Evolutionary conservation across 2,888 invertebrate genomes (phyloP), one percentile per base, ranked within the genome.

Genomic region (Meiosimyza platycephala): DNA sequence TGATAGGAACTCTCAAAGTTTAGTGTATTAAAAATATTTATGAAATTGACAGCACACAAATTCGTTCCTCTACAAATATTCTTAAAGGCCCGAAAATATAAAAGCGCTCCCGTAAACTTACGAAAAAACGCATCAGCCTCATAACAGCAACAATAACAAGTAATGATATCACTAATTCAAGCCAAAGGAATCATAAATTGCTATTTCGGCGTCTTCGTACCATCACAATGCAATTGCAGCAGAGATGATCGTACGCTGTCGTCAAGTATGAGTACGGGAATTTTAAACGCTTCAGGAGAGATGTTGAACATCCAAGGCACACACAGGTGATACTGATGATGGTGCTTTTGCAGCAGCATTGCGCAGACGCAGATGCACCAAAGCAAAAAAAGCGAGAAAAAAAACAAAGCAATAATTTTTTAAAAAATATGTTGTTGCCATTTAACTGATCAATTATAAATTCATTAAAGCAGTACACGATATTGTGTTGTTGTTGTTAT

Each of bases 101-200:
- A 67, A 1, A 54, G 22, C 33, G 52, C 65, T 22, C 15, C 40
- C n/a, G 62, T 62, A 5, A 5, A 4, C 62, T 28, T 12, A 33
- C 13, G 13, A 66, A 16, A 55, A 33, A 9, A 40, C 40, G 40
- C 50, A 52, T 51, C n/a, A 54, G n/a, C 65, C 50, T 2, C 47
- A 48, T 6, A 67, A 68, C 47, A 57, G 57, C 48, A 67, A 57
- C 63, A 64, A 54, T 9, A n/a, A 67, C 55, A 28, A 60, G 48
- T 51, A 70, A 70, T 63, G 40, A 70, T 70, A 70, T 63, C 70
- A 63, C 70, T 70, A 54, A 70, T 63, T 70, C 47, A 54, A 52
- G 62, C 40, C 52, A 70, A 40, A 22, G 40, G 18, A 47, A 33
- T 70, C 62, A 70, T 70, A 70, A 70, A 54, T 70, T 63, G 64